phyloP scores from a whole-genome alignment of 1,140 invertebrate genomes.

The Monochamus saltuarius region DNA sequence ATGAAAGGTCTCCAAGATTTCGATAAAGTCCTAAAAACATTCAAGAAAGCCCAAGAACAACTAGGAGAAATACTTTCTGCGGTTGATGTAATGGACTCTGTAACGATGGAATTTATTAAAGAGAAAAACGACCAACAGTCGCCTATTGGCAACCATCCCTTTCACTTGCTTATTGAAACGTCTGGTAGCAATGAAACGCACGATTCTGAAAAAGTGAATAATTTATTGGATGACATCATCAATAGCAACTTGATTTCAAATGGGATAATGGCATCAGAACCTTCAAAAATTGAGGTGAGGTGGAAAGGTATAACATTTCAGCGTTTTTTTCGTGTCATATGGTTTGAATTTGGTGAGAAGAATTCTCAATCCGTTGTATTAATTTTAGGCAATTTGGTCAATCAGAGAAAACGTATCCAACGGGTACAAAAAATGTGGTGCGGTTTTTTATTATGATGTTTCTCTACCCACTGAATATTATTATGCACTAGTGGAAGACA shows the following conservation, averaged over 20 bases:
- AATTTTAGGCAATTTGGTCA: conserved; percentile 73
- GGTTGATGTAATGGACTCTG: conserved; percentile 86
- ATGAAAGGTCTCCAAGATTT: conserved; percentile 74
- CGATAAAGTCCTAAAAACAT: conserved; percentile 74
- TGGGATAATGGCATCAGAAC: conserved; percentile 80
- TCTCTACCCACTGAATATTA: conserved; percentile 81
- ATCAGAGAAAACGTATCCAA: conserved; percentile 83
- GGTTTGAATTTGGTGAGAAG: conserved; percentile 57
- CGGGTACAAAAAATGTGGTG: conserved; percentile 75
- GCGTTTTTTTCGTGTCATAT: not conserved
- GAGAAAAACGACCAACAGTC: conserved; percentile 64
- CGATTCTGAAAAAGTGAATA: conserved; percentile 82
- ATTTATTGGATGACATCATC: conserved; percentile 77
- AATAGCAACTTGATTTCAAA: conserved; percentile 71
- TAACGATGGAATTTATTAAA: conserved; percentile 62
- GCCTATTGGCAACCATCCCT: conserved; percentile 67
- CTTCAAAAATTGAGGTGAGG: conserved; percentile 61
- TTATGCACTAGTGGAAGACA: conserved; percentile 76
- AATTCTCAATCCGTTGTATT: conserved; percentile 69
- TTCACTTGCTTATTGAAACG: conserved; percentile 90
- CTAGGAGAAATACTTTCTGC: conserved; percentile 90
- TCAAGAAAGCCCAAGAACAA: conserved; percentile 67
- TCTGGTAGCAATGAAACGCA: conserved; percentile 80
- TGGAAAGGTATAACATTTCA: not conserved
- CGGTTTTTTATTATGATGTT: conserved; percentile 94